Evolutionary conservation across 1,140 invertebrate species (phyloP), one percentile per base, ranked within the genome.

Genomic region (Planococcus citri): DNA sequence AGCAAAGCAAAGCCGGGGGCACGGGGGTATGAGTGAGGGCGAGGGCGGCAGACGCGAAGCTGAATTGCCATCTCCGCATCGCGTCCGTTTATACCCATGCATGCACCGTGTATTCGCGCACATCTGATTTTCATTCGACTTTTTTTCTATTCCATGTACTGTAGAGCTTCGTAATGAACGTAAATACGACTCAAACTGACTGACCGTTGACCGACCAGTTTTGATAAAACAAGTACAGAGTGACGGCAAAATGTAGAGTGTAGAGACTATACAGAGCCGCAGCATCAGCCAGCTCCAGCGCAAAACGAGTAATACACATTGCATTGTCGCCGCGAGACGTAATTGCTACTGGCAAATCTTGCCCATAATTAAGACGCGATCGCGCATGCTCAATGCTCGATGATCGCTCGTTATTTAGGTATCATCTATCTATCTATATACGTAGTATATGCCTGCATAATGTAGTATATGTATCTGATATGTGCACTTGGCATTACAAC

Each of bases 151-250:
- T n/a, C n/a, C n/a, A n/a, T n/a, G n/a, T n/a, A n/a, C n/a, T n/a
- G n/a, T n/a, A n/a, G n/a, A 17, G 41, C n/a, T 51, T 20, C 41
- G 17, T 51, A 51, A 51, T 51, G 41, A 51, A 51, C 12, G 41
- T 51, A 51, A 51, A 51, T 51, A 17, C 41, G 2, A 51, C 41
- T 51, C 41, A 51, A 51, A n/a, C 41, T 51, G 41, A 51, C 29
- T 51, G 41, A 51, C 41, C 41, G 41, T 12, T 51, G 41, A 51
- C 41, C 41, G 41, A 51, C 41, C 41, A 51, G 41, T 51, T 51
- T 51, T n/a, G 41, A 51, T 51, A 51, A 20, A 51, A 51, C 41
- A 51, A 51, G 41, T 51, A 51, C 41, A 51, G n/a, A n/a, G 41
- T 51, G 41, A 51, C n/a, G 41, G 41, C 41, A n/a, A 51, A 20